Percentiles rank a stretch among this genome's conserved stretches.
Evolutionary conservation across 2,797 vertebrate species (phyloP).

Genomic region (Scolopax rusticola): DNA sequence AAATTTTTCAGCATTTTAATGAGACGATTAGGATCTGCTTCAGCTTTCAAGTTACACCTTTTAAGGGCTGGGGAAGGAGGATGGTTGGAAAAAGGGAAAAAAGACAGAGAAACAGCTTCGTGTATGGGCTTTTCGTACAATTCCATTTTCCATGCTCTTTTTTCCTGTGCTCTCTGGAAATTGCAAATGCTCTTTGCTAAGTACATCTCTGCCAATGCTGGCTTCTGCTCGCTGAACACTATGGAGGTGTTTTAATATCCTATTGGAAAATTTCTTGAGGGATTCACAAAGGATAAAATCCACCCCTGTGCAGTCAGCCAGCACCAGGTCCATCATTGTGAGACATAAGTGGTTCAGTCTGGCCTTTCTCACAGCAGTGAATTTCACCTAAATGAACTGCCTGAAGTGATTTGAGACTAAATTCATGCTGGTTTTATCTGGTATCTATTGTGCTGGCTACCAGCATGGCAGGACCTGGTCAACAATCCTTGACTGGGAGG

Average conservation of each 20-base stretch:
- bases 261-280: background rate
- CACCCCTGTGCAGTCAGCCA: background rate
- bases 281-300: background rate
- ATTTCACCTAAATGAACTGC: background rate
- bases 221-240: background rate
- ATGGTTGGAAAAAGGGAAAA: background rate
- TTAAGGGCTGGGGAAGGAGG: background rate
- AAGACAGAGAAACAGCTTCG: background rate
- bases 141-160: background rate
- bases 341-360: background rate
- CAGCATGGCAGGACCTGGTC: rapidly evolving
- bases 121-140: background rate
- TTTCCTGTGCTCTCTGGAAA: background rate
- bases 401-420: background rate
- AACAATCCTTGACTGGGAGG: too few species aligned
- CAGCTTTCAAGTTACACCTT: background rate
- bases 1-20: background rate
- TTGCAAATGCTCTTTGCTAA: background rate
- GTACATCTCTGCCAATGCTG: background rate
- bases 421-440: background rate
- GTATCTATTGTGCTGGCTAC: background rate
- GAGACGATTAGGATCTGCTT: background rate
- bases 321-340: background rate
- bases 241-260: background rate
- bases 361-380: background rate